phyloP scores from a whole-genome alignment of 2,888 invertebrate species.

The Scaptodrosophila latifasciaeformis region DNA sequence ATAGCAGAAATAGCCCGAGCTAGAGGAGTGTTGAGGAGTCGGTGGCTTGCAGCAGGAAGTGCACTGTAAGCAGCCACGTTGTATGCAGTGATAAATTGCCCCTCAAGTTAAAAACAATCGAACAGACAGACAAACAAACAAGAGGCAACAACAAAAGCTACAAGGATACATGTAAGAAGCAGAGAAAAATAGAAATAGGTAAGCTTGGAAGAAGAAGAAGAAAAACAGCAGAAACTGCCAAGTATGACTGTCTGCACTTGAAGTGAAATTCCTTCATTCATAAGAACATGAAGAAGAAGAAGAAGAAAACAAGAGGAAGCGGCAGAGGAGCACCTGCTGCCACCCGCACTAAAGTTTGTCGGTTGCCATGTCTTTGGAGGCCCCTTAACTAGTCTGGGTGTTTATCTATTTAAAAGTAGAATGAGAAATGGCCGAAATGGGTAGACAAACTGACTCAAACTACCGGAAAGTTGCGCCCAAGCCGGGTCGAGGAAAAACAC shows the following conservation, averaged over 20 bases:
- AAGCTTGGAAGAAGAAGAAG: too few relatives aligned
- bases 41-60: conserved; percentile 44
- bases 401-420: too few relatives aligned
- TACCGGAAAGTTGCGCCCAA: conserved; percentile 20
- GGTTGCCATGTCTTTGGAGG: neutral
- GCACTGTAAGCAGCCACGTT: conserved; percentile 55
- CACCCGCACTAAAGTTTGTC: too few relatives aligned
- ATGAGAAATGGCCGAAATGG: too few relatives aligned
- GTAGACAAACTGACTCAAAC: too few relatives aligned
- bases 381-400: too few relatives aligned
- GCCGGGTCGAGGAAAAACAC: too few relatives aligned
- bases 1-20: too few relatives aligned
- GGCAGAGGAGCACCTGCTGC: too few relatives aligned
- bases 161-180: neutral
- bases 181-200: too few relatives aligned
- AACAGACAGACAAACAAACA: conserved; percentile 29
- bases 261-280: neutral
- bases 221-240: neutral
- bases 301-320: too few relatives aligned
- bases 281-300: too few relatives aligned
- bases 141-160: neutral
- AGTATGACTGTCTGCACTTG: neutral
- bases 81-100: conserved; percentile 66
- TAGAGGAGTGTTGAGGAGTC: neutral
- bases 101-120: conserved; percentile 61